Evolutionary conservation across 2,113 vertebrate species (phyloP).

Genomic region (Meriones unguiculatus): DNA sequence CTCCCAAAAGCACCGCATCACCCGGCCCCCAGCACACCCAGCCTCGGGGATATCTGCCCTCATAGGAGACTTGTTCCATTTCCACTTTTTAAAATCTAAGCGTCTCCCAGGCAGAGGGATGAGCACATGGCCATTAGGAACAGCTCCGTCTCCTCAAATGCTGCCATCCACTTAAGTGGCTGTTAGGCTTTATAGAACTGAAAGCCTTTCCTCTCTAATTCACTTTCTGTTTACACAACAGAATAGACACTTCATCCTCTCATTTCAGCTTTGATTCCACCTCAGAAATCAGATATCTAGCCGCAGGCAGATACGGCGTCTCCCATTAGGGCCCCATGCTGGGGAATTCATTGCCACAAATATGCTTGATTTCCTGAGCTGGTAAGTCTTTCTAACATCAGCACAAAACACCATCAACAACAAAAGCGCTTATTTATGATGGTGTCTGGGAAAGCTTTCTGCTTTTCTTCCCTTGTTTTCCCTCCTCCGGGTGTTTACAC

Average conservation of each 20-base stretch:
- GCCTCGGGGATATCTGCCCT: rapidly evolving
- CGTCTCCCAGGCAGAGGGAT: not conserved
- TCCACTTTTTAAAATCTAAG: rapidly evolving
- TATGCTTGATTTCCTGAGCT: slow-evolving; percentile 74
- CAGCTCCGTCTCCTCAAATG: not conserved
- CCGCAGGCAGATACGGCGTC: slow-evolving; percentile 60
- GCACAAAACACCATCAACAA: slow-evolving; percentile 63
- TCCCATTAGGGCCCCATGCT: slow-evolving; percentile 68
- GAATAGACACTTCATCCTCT: slow-evolving; percentile 48
- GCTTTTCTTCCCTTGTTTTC: not conserved
- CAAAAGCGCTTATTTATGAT: slow-evolving; percentile 74
- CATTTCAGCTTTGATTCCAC: slow-evolving; percentile 43
- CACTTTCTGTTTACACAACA: slow-evolving; percentile 55
- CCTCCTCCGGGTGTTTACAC: slow-evolving; percentile 60
- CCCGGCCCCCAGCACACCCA: rapidly evolving
- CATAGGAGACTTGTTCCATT: not conserved
- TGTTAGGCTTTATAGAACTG: slow-evolving; percentile 27
- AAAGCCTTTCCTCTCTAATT: slow-evolving; percentile 40
- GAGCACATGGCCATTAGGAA: not conserved
- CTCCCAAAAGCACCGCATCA: rapidly evolving
- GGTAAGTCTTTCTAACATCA: slow-evolving; percentile 66
- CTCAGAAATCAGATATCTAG: slow-evolving; percentile 65
- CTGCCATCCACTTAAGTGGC: not conserved
- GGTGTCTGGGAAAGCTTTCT: slow-evolving; percentile 63
- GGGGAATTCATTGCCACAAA: slow-evolving; percentile 72